Percentiles rank a stretch among this genome's conserved stretches.
These are phyloP conservation scores for Momotus momota DNA, from an alignment of 2,797 vertebrate species.

Conservation along the genomic window DNA sequence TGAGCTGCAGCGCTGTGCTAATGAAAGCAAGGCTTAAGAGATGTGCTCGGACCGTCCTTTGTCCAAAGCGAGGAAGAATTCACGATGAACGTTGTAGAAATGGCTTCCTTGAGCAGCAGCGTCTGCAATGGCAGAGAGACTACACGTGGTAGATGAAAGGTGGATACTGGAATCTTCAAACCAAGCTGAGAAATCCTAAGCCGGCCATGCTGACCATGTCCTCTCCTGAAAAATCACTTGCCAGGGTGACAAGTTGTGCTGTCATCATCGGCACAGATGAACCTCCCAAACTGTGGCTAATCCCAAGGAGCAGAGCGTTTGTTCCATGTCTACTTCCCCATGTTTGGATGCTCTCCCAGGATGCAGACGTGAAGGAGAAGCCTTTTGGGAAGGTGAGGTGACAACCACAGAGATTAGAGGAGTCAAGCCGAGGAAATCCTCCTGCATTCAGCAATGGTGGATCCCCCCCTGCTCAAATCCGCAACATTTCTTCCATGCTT, in stretches of 20 bases:
- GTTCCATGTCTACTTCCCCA: accelerated
- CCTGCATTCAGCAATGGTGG: accelerated
- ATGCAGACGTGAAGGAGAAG: accelerated
- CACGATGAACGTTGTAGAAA: not conserved
- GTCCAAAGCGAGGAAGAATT: not conserved
- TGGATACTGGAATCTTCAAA: not conserved
- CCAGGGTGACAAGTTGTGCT: not conserved
- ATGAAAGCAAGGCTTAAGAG: constrained; percentile 42
- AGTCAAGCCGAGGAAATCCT: not conserved
- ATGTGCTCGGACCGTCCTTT: not conserved
- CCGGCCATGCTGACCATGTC: accelerated
- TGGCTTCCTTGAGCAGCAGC: no score
- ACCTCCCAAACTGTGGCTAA: not conserved
- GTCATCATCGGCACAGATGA: accelerated
- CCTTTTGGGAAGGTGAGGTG: not conserved
- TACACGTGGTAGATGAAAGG: not conserved
- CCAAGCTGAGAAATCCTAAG: not conserved
- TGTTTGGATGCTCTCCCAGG: accelerated
- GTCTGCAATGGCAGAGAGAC: not conserved
- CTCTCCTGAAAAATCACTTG: accelerated
- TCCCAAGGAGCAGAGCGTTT: accelerated
- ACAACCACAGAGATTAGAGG: not conserved
- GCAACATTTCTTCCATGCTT: accelerated
- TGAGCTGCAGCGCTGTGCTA: constrained; percentile 40
- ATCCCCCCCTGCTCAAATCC: not conserved